Percentiles rank a stretch among this genome's conserved stretches.
These are phyloP conservation scores for Tanytarsus gracilentus DNA, from an alignment of 2,888 invertebrate genomes.

Conservation along the genomic window DNA sequence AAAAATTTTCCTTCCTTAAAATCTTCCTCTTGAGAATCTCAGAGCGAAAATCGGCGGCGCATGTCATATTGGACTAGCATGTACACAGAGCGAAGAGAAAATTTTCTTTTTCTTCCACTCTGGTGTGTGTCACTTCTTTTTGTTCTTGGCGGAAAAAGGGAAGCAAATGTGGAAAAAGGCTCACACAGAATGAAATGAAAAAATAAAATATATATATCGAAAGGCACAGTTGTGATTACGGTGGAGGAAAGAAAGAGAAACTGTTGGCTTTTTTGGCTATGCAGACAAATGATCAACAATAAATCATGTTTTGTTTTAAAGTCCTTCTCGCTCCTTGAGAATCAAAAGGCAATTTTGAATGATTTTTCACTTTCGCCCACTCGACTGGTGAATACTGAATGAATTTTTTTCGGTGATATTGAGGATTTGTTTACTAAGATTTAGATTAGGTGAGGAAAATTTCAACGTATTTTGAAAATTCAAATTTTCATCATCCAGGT, in stretches of 20 bases:
- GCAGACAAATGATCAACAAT: neutral
- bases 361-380: neutral
- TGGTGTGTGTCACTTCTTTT: conserved; percentile 22
- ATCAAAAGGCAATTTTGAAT: neutral
- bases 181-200: neutral
- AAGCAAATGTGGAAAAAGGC: neutral
- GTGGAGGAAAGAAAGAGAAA: too few species aligned
- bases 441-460: neutral
- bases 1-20: neutral
- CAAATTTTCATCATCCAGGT: neutral
- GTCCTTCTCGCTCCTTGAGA: neutral
- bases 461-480: neutral
- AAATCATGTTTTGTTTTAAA: conserved; percentile 1
- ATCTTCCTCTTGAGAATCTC: conserved; percentile 14
- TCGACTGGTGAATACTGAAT: neutral
- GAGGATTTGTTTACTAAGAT: neutral
- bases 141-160: too few species aligned
- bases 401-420: neutral
- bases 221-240: conserved; percentile 5
- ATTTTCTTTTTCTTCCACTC: conserved; percentile 1
- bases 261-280: neutral
- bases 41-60: conserved; percentile 9
- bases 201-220: neutral
- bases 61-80: conserved; percentile 24
- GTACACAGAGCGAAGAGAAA: neutral